Conservation (phyloP, 2,888 invertebrate genomes). For the Muschampia plurimacula region DNA sequence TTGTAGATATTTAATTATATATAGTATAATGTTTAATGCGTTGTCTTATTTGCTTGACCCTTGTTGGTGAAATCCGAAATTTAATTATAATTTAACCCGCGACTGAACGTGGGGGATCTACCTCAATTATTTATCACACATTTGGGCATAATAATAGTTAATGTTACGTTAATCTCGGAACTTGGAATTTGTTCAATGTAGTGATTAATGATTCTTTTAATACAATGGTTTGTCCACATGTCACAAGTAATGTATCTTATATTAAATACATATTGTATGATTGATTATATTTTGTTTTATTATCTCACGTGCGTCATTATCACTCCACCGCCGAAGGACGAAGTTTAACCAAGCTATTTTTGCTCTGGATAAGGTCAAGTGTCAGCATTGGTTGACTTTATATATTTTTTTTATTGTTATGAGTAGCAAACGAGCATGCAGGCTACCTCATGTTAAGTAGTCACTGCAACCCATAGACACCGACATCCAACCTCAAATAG, state of each 20-base stretch:
- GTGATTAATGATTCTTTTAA: conserved; percentile 74
- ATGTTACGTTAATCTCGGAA: conserved; percentile 73
- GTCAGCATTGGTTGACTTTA: too few species aligned
- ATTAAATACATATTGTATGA: conserved; percentile 86
- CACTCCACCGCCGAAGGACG: too few species aligned
- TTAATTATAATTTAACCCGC: conserved; percentile 79
- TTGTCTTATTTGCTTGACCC: conserved; percentile 81
- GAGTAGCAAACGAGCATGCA: too few species aligned
- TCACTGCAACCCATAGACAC: too few species aligned
- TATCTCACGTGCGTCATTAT: conserved; percentile 40
- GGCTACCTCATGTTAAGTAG: too few species aligned
- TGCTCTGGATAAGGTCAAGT: too few species aligned
- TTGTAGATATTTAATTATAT: conserved; percentile 86
- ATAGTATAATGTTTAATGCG: conserved; percentile 84
- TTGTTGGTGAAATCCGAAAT: conserved; percentile 71
- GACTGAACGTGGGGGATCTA: conserved; percentile 74
- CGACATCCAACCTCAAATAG: too few species aligned
- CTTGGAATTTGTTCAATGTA: conserved; percentile 78
- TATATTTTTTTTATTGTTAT: too few species aligned
- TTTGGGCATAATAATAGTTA: conserved; percentile 83
- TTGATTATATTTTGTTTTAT: conserved; percentile 77
- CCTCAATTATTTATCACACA: conserved; percentile 85
- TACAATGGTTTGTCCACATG: conserved; percentile 81
- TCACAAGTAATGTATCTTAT: conserved; percentile 86
- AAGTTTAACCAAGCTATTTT: too few species aligned